phyloP scores from a whole-genome alignment of 2,797 vertebrate genomes.

The Oceanodroma leucorhoa region DNA sequence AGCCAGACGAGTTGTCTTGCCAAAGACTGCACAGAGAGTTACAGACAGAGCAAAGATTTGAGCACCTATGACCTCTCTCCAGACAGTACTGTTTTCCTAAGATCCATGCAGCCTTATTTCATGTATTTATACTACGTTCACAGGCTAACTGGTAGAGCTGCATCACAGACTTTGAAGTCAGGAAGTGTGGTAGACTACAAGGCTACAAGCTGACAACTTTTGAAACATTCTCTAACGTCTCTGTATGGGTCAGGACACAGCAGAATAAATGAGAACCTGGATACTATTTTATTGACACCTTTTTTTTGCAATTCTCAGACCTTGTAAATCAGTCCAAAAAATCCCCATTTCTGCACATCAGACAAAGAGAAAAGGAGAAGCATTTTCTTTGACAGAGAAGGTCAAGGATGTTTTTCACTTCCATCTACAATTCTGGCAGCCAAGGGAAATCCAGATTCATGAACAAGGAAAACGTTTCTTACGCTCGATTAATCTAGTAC shows the following conservation, averaged over 20 bases:
- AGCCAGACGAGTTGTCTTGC: neutral
- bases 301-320: slow-evolving; percentile 28
- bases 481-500: slow-evolving; percentile 39
- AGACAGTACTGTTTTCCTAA: neutral
- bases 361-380: neutral
- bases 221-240: slow-evolving; percentile 19
- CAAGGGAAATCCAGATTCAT: slow-evolving; percentile 37
- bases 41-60: neutral
- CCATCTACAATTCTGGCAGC: slow-evolving; percentile 34
- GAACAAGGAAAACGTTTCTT: slow-evolving; percentile 39
- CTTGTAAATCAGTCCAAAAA: slow-evolving; percentile 12
- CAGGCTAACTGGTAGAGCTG: neutral
- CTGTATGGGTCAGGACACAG: slow-evolving; percentile 33
- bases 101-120: neutral
- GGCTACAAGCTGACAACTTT: slow-evolving; percentile 33
- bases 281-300: neutral
- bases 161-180: slow-evolving; percentile 29
- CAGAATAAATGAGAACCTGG: slow-evolving; percentile 2
- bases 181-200: slow-evolving; percentile 37
- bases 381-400: slow-evolving; percentile 46
- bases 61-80: neutral
- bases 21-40: neutral
- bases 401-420: slow-evolving; percentile 48
- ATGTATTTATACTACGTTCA: neutral
- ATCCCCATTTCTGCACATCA: neutral